Percentiles rank a stretch among this genome's conserved stretches.
Conservation (phyloP, 2,113 vertebrate species). For the Hystrix cristata region DNA sequence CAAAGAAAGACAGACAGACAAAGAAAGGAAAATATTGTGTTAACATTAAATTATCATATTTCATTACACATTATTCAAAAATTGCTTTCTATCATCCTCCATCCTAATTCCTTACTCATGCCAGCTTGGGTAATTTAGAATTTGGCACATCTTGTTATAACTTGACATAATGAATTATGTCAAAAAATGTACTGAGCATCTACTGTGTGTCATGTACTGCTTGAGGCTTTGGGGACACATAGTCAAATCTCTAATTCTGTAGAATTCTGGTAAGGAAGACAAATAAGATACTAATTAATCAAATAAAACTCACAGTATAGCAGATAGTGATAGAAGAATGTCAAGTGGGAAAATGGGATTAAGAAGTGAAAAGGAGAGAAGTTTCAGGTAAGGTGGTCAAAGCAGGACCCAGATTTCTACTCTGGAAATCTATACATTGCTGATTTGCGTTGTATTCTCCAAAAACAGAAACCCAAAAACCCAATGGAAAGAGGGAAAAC, state of each 20-base stretch:
- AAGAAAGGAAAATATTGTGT: neutral
- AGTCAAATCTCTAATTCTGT: neutral
- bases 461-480: neutral
- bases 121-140: neutral
- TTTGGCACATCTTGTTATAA: neutral
- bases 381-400: neutral
- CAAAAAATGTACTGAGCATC: neutral
- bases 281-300: neutral
- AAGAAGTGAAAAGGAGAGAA: neutral
- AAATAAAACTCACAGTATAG: neutral
- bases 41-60: neutral
- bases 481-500: neutral
- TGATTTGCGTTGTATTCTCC: neutral
- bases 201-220: accelerated
- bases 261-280: neutral
- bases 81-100: neutral
- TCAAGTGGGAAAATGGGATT: neutral
- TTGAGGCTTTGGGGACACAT: neutral
- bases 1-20: neutral
- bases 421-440: neutral
- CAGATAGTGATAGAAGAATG: neutral
- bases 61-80: neutral
- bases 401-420: neutral
- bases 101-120: neutral
- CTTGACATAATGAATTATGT: neutral